These are phyloP conservation scores for Thaumetopoea pityocampa DNA, from an alignment of 1,140 invertebrate species.

Conservation along the genomic window DNA sequence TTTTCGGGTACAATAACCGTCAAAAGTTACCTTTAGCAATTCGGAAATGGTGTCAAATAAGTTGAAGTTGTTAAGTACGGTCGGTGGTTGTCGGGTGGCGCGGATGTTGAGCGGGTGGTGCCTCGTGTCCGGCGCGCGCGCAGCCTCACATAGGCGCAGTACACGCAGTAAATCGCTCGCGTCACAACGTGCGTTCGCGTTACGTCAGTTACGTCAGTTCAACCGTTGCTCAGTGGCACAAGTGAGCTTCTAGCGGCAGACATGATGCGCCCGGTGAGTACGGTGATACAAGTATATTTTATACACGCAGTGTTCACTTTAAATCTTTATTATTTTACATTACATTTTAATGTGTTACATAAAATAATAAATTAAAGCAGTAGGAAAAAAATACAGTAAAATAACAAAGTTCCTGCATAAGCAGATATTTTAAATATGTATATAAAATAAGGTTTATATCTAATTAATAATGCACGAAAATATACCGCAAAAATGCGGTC, in stretches of 20 bases:
- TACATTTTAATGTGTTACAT: not conserved
- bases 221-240: constrained; percentile 16
- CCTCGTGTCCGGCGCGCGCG: constrained; percentile 2
- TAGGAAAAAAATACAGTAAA: too few species aligned
- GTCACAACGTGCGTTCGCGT: constrained; percentile 1
- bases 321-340: not conserved
- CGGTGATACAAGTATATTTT: constrained; percentile 29
- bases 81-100: constrained; percentile 13
- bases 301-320: not conserved
- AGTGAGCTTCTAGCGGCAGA: constrained; percentile 19
- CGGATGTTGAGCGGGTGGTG: constrained; percentile 2
- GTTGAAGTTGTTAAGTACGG: too few species aligned
- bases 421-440: too few species aligned
- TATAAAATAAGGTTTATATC: too few species aligned
- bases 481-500: too few species aligned
- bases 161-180: constrained; percentile 7
- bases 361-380: too few species aligned
- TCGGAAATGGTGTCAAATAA: too few species aligned
- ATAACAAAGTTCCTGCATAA: too few species aligned
- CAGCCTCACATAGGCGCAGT: constrained; percentile 19
- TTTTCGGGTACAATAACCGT: too few species aligned
- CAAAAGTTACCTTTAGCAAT: too few species aligned
- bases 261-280: constrained; percentile 61
- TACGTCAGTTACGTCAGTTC: constrained; percentile 2
- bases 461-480: too few species aligned